These are phyloP conservation scores for Adelges cooleyi DNA, from an alignment of 1,140 invertebrate species.

Conservation along the genomic window DNA sequence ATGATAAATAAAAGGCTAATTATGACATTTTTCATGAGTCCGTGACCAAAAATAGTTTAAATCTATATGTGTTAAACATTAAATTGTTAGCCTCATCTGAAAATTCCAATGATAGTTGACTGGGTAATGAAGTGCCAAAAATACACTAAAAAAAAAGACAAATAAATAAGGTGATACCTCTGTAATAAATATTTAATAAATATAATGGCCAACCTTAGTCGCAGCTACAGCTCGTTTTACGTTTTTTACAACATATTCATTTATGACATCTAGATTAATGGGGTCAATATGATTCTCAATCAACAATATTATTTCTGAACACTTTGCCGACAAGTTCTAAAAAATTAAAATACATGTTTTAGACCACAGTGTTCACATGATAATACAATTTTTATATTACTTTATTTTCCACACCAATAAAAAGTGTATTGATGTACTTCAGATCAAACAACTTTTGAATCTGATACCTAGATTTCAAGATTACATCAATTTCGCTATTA, in stretches of 20 bases:
- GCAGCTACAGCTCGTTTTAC: slow-evolving; percentile 15
- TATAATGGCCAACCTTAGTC: slow-evolving; percentile 11
- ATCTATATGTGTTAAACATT: slow-evolving; percentile 22
- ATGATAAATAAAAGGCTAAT: too few relatives aligned
- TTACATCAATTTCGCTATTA: slow-evolving; percentile 1
- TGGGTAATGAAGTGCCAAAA: background rate
- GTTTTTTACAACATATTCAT: slow-evolving; percentile 17
- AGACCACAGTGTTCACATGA: too few relatives aligned
- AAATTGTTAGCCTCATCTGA: slow-evolving; percentile 23
- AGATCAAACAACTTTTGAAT: slow-evolving; percentile 24
- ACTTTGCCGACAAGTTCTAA: background rate
- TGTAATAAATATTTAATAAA: too few relatives aligned
- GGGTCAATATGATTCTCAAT: slow-evolving; percentile 19
- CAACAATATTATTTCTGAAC: background rate
- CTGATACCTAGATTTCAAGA: slow-evolving; percentile 15
- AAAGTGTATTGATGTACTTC: slow-evolving; percentile 12
- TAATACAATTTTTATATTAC: too few relatives aligned
- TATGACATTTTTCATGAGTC: background rate
- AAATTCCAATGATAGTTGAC: background rate
- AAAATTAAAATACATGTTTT: background rate
- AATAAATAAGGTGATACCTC: too few relatives aligned
- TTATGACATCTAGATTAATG: slow-evolving; percentile 6
- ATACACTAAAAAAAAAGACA: too few relatives aligned
- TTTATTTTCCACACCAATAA: slow-evolving; percentile 4
- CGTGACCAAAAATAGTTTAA: slow-evolving; percentile 22